These are phyloP conservation scores for Ophion obscuratus DNA, from an alignment of 2,888 invertebrate species.

Conservation along the genomic window DNA sequence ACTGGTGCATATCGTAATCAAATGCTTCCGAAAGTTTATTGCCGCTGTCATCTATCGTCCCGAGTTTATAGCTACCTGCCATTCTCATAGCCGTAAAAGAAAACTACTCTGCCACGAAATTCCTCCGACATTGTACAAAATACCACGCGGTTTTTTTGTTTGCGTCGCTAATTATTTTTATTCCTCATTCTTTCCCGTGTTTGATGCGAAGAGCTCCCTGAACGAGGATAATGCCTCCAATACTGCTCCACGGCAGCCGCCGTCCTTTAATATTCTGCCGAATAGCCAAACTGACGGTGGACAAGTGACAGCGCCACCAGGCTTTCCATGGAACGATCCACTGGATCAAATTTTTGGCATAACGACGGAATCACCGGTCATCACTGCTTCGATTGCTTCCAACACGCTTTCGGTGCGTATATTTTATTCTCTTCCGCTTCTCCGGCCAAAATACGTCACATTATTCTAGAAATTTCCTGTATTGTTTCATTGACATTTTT, in stretches of 20 bases:
- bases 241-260: constrained; percentile 60
- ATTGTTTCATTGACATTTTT: not conserved
- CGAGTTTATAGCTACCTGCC: constrained; percentile 25
- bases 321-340: constrained; percentile 82
- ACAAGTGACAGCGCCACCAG: constrained; percentile 77
- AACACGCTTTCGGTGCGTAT: constrained; percentile 77
- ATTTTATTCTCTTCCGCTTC: not conserved
- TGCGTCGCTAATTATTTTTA: not conserved
- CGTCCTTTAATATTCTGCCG: constrained; percentile 75
- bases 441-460: not conserved
- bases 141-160: constrained; percentile 6
- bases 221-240: constrained; percentile 73
- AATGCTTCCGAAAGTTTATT: constrained; percentile 54
- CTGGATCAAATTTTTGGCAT: constrained; percentile 82
- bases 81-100: constrained; percentile 39
- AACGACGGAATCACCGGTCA: constrained; percentile 78
- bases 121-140: constrained; percentile 23
- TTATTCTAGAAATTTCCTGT: not conserved
- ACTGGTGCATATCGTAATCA: constrained; percentile 31
- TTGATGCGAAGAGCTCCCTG: constrained; percentile 67
- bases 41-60: constrained; percentile 30
- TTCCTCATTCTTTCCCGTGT: not conserved
- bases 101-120: constrained; percentile 32
- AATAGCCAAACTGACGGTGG: constrained; percentile 71
- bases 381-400: constrained; percentile 80